Conservation (phyloP, 1,140 invertebrate species). For the Plectrocnemia conspersa region DNA sequence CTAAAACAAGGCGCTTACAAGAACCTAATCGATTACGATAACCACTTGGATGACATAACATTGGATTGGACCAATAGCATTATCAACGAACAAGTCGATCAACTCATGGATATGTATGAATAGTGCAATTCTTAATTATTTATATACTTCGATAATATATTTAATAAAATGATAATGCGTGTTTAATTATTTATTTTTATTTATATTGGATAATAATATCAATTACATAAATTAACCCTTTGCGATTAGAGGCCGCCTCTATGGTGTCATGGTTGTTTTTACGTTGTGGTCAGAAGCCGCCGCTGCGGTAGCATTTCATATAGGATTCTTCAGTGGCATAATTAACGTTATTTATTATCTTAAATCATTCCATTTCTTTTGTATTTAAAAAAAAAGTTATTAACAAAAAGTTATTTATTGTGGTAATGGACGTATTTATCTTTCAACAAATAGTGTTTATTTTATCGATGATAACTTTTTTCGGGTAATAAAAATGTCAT, state of each 20-base stretch:
- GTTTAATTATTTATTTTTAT: too few relatives aligned
- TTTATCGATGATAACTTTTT: not conserved
- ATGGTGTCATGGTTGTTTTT: too few relatives aligned
- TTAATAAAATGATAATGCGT: too few relatives aligned
- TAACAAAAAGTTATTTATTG: not conserved
- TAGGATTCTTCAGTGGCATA: too few relatives aligned
- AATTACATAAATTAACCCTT: too few relatives aligned
- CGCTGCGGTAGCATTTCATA: too few relatives aligned
- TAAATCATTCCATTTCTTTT: not conserved
- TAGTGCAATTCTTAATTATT: too few relatives aligned
- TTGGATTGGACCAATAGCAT: conserved; percentile 76
- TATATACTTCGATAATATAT: too few relatives aligned
- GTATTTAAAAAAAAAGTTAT: not conserved
- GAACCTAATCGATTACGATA: conserved; percentile 83
- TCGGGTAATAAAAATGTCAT: too few relatives aligned
- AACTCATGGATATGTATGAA: conserved; percentile 31
- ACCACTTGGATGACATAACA: conserved; percentile 79
- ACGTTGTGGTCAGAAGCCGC: too few relatives aligned
- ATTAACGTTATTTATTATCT: not conserved
- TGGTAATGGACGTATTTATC: not conserved
- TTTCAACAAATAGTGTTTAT: not conserved
- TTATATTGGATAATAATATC: too few relatives aligned
- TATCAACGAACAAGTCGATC: conserved; percentile 57
- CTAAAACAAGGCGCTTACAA: conserved; percentile 64
- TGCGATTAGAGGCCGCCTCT: too few relatives aligned